These are phyloP conservation scores for Parazoanthus swiftii DNA, from an alignment of 92 coral and sea anemone genomes.

Conservation along the genomic window DNA sequence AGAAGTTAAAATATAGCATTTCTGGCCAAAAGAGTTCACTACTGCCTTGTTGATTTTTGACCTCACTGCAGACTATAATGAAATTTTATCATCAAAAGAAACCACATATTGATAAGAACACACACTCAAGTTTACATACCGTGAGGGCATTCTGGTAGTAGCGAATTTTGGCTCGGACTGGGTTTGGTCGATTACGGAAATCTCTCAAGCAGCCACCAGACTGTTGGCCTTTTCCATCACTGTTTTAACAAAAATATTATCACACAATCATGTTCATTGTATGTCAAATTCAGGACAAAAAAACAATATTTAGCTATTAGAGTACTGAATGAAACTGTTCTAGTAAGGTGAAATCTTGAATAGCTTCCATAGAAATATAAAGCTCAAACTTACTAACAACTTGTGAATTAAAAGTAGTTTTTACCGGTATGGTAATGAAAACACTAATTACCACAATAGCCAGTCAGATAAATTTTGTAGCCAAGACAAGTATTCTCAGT, in stretches of 20 bases:
- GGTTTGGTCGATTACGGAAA: slow-evolving; percentile 96
- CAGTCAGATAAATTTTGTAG: no score
- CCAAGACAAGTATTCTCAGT: no score
- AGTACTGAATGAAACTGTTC: no score
- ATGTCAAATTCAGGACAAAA: background rate
- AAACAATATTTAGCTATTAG: no score
- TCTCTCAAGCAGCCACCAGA: slow-evolving; percentile 97
- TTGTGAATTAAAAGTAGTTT: no score
- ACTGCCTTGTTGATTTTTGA: background rate
- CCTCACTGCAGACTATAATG: background rate
- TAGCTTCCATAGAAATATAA: no score
- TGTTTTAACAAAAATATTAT: slow-evolving; percentile 29
- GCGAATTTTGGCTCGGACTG: slow-evolving; percentile 85
- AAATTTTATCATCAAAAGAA: background rate
- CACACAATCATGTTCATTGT: background rate
- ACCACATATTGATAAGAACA: background rate
- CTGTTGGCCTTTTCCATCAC: slow-evolving; percentile 89
- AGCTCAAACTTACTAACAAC: no score
- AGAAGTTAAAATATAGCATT: no score
- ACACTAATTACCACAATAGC: no score
- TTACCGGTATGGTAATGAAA: no score
- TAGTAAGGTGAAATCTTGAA: no score
- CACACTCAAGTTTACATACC: slow-evolving; percentile 54
- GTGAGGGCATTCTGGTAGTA: slow-evolving; percentile 95
- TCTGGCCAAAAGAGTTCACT: background rate